Base-by-base conservation (phyloP, 1,140 invertebrate species). In the Scaptomyza graminum region DNA sequence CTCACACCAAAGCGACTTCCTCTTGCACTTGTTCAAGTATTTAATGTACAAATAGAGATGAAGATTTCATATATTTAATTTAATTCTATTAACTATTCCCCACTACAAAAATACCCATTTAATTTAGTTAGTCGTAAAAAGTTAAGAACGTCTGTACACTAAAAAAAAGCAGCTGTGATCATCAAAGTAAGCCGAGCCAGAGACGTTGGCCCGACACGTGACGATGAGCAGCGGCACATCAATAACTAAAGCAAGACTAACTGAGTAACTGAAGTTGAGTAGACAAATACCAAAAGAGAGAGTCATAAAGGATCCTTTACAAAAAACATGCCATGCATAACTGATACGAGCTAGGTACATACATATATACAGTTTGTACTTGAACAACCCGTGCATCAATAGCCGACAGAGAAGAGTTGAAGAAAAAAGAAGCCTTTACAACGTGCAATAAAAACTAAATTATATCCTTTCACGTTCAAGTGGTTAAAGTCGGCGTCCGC, bases 381-480 rank as follows among this genome's bases (percentile, higher is more conserved):
- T 34, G 31, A 81, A 74, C 3, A 41, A 31, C 28, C 28, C 28
- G 28, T 5, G 5, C 28, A 7, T 31, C 28, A 41, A 41, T 4
- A 41, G 4, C n/a, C n/a, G 11, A 41, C 12, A n/a, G 8, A 8
- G 31, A 34, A 34, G 28, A 28, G 28, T 28, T 28, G 9, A 41
- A 41, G n/a, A 41, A 41, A 41, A n/a, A n/a, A 41, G 37, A 41
- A 41, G n/a, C 60, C 62, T 59, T 62, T 43, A 59, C 55, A 70
- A 65, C 61, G 62, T 61, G 79, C 76, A 83, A 87, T 87, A 87
- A 88, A 87, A 87, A 89, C 83, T 83, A 87, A 87, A 87, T 87
- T 87, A 87, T 85, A 85, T 87, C 83, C 83, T 87, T 87, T 82
- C 83, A 68, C 69, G 65, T 65, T 88, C 79, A 88, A 82, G 83